Evolutionary conservation across 2,113 vertebrate genomes (phyloP).

Genomic region (Solenodon paradoxus): DNA sequence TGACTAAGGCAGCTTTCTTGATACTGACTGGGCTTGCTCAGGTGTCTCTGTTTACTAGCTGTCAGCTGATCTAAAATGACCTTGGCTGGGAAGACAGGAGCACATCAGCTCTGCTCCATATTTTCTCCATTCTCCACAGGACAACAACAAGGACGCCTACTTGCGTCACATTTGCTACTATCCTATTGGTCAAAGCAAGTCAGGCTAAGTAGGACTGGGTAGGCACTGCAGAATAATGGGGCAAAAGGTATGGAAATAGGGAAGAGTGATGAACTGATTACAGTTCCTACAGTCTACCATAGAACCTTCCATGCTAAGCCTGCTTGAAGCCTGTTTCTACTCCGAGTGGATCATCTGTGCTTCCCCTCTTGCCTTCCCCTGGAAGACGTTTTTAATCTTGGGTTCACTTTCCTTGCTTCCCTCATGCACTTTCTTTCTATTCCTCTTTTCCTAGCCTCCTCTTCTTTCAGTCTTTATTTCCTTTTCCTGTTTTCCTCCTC

Average conservation of each 20-base stretch:
- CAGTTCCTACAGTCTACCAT: neutral
- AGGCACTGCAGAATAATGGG: neutral
- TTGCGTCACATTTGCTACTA: neutral
- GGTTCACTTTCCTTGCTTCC: slow-evolving; percentile 14
- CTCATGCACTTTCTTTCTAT: neutral
- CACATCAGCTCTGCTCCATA: neutral
- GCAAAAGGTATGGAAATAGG: neutral
- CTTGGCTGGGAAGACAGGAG: neutral
- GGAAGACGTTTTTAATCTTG: neutral
- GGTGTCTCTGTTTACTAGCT: neutral
- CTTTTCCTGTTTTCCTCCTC: neutral
- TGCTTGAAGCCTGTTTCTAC: neutral
- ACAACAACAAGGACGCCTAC: neutral
- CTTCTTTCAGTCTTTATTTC: slow-evolving; percentile 8
- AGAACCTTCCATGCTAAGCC: neutral
- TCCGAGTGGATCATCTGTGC: neutral
- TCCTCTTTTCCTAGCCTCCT: slow-evolving; percentile 13
- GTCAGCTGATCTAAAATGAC: neutral
- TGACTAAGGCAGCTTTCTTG: neutral
- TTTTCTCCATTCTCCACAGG: neutral
- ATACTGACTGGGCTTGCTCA: neutral
- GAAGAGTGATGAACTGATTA: neutral
- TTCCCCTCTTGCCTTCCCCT: neutral
- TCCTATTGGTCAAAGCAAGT: neutral
- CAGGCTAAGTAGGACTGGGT: neutral